Evolutionary conservation across 2,797 vertebrate genomes (phyloP).

Genomic region (Melanotaenia parkinsoni): DNA sequence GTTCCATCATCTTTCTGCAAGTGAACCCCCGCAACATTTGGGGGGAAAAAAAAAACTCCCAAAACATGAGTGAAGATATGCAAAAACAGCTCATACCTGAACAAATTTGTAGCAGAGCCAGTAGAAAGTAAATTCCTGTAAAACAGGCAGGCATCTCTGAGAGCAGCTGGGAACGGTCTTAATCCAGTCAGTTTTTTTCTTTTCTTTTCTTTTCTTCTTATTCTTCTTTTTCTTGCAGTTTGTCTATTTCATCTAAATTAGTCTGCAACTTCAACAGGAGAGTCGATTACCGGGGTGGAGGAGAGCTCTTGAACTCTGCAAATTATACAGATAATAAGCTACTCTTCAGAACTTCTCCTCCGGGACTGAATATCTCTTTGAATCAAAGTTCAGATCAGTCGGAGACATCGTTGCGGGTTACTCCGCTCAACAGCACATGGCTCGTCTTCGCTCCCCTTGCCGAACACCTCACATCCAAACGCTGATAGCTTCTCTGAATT

Average conservation of each 20-base stretch:
- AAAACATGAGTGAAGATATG: neutral
- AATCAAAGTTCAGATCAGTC: slow-evolving; percentile 62
- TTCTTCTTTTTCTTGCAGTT: neutral
- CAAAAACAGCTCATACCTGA: slow-evolving; percentile 73
- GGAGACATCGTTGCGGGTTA: slow-evolving; percentile 57
- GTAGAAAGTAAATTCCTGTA: slow-evolving; percentile 72
- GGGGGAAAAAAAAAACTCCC: neutral
- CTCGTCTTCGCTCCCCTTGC: slow-evolving; percentile 36
- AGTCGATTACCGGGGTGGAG: slow-evolving; percentile 34
- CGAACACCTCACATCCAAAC: slow-evolving; percentile 54
- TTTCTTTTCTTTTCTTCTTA: neutral
- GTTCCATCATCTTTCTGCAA: neutral
- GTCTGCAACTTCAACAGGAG: slow-evolving; percentile 53
- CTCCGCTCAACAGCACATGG: slow-evolving; percentile 39
- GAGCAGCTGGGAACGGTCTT: slow-evolving; percentile 53
- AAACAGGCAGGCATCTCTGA: slow-evolving; percentile 76
- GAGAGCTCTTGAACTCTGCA: slow-evolving; percentile 53
- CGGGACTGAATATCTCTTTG: slow-evolving; percentile 5
- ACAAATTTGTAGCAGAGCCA: slow-evolving; percentile 75
- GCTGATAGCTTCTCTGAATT: slow-evolving; percentile 65
- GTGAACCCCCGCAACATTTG: neutral
- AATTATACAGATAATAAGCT: neutral
- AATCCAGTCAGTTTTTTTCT: slow-evolving; percentile 61
- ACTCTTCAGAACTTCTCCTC: slow-evolving; percentile 50
- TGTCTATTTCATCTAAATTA: slow-evolving; percentile 59